These are phyloP conservation scores for Mesoligia furuncula DNA, from an alignment of 2,888 invertebrate species.

Conservation along the genomic window DNA sequence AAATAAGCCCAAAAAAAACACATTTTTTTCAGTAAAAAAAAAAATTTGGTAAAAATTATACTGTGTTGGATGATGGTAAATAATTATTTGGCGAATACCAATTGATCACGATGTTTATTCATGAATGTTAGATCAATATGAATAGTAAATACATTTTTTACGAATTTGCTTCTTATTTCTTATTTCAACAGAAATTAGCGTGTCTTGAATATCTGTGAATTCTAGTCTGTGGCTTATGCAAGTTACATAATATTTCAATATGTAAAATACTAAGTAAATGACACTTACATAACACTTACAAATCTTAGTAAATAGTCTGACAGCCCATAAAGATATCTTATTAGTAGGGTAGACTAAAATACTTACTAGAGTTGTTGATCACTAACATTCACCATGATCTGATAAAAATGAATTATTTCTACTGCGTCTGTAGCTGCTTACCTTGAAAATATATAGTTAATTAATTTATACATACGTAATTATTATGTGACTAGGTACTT, in stretches of 20 bases:
- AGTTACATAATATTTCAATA: slow-evolving; percentile 32
- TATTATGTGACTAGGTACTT: slow-evolving; percentile 46
- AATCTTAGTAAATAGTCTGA: slow-evolving; percentile 24
- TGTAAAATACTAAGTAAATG: slow-evolving; percentile 49
- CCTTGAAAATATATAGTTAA: slow-evolving; percentile 58
- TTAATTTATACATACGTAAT: slow-evolving; percentile 50
- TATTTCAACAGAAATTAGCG: slow-evolving; percentile 42
- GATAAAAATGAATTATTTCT: slow-evolving; percentile 45
- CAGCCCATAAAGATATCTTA: slow-evolving; percentile 27
- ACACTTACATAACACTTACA: slow-evolving; percentile 34
- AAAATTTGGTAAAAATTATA: slow-evolving; percentile 22
- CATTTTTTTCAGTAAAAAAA: neutral
- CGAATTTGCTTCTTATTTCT: neutral
- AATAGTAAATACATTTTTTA: slow-evolving; percentile 19
- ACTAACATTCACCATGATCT: slow-evolving; percentile 28
- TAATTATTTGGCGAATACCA: slow-evolving; percentile 35
- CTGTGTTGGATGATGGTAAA: neutral
- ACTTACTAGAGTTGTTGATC: slow-evolving; percentile 11
- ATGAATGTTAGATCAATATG: slow-evolving; percentile 20
- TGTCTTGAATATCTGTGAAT: slow-evolving; percentile 33
- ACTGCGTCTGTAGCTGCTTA: slow-evolving; percentile 42
- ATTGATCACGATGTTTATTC: slow-evolving; percentile 32
- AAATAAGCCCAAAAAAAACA: neutral
- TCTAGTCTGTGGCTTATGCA: slow-evolving; percentile 7
- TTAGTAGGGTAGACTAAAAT: slow-evolving; percentile 19